Percentiles rank a stretch among this genome's conserved stretches.
These are phyloP conservation scores for Hirtodrosophila alboralis DNA, from an alignment of 2,888 invertebrate species.

Conservation along the genomic window DNA sequence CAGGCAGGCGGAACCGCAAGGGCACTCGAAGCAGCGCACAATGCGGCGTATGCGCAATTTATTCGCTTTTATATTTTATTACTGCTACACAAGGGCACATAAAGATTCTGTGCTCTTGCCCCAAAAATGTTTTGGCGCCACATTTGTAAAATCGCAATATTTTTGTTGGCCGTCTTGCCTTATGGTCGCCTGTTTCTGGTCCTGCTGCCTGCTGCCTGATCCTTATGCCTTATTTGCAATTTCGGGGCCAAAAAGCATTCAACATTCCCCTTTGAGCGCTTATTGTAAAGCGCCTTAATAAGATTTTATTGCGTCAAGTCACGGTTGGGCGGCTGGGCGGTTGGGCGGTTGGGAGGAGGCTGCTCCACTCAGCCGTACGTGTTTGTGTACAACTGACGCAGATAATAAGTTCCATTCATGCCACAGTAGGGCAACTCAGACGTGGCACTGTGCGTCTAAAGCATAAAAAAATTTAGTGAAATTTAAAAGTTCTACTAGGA, in stretches of 20 bases:
- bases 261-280: constrained; percentile 53
- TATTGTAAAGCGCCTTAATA: constrained; percentile 75
- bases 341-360: constrained; percentile 47
- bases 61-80: constrained; percentile 64
- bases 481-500: too few relatives aligned
- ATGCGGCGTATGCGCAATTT: constrained; percentile 72
- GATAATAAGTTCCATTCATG: constrained; percentile 72
- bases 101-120: constrained; percentile 30
- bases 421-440: constrained; percentile 4
- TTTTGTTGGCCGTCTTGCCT: constrained; percentile 18
- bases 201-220: constrained; percentile 11
- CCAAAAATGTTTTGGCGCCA: constrained; percentile 29
- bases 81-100: constrained; percentile 37
- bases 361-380: constrained; percentile 51
- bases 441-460: too few relatives aligned
- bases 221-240: constrained; percentile 3
- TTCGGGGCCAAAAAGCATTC: constrained; percentile 1
- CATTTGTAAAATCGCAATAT: constrained; percentile 46
- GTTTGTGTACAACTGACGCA: constrained; percentile 69
- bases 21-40: constrained; percentile 29
- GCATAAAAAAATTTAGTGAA: too few relatives aligned
- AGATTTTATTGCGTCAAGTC: constrained; percentile 79
- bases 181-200: neutral
- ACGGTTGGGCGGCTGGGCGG: constrained; percentile 59
- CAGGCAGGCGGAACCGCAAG: constrained; percentile 17